Conservation (phyloP, 2,888 invertebrate genomes). For the Ariolimax columbianus region DNA sequence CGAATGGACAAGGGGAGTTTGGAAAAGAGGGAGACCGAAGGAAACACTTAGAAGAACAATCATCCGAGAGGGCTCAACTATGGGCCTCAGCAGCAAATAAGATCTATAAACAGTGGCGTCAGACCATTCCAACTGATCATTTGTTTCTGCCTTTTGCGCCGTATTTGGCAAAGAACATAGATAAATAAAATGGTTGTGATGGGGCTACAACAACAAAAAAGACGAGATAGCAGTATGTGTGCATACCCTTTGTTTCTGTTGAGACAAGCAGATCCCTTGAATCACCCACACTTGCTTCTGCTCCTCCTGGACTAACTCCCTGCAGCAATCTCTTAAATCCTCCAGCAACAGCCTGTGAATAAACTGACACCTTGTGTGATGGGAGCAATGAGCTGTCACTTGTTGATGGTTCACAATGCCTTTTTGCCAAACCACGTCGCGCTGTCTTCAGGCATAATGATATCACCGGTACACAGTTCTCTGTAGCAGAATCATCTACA, state of each 20-base stretch:
- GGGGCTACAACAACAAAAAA: no score
- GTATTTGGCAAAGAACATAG: no score
- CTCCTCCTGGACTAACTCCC: not conserved
- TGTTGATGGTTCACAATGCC: not conserved
- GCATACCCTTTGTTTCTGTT: constrained; percentile 6
- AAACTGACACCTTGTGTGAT: not conserved
- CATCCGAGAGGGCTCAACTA: no score
- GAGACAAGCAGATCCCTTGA: not conserved
- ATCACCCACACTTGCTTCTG: not conserved
- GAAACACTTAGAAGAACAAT: no score
- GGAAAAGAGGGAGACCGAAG: no score
- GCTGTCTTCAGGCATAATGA: not conserved
- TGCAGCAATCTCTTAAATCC: constrained; percentile 14
- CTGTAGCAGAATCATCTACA: not conserved
- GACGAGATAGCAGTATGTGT: no score
- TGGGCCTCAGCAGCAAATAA: no score
- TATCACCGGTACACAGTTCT: not conserved
- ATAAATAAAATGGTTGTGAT: no score
- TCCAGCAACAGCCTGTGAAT: constrained; percentile 12
- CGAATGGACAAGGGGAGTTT: no score
- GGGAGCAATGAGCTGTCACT: not conserved
- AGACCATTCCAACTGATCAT: no score
- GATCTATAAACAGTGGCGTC: no score
- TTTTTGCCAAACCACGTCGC: constrained; percentile 17
- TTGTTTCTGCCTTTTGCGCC: no score